Percentiles rank a stretch among this genome's conserved stretches.
phyloP scores from a whole-genome alignment of 2,113 vertebrate genomes.

The Scophthalmus maximus region DNA sequence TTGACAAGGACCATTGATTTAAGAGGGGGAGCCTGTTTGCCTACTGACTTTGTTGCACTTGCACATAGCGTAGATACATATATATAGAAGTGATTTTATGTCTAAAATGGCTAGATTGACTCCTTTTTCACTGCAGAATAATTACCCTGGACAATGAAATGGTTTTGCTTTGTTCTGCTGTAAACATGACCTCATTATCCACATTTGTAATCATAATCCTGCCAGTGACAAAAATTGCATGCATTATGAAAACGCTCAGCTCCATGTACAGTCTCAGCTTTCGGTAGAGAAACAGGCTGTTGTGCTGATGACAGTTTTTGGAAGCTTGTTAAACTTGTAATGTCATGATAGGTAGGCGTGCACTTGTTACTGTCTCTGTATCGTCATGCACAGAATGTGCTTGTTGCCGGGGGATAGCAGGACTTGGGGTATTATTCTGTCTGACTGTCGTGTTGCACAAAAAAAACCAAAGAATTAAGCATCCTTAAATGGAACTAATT shows the following conservation, averaged over 20 bases:
- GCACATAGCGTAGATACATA: not conserved
- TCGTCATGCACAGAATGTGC: slow-evolving; percentile 26
- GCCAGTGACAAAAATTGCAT: not conserved
- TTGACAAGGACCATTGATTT: slow-evolving; percentile 41
- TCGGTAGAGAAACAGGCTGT: slow-evolving; percentile 5
- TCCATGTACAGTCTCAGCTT: not conserved
- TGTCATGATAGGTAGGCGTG: slow-evolving; percentile 37
- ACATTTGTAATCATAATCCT: not conserved
- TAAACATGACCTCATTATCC: not conserved
- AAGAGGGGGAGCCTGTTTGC: not conserved
- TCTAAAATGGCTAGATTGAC: not conserved
- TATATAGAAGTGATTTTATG: not conserved
- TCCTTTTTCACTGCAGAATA: not conserved
- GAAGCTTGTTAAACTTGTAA: slow-evolving; percentile 46
- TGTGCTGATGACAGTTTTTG: slow-evolving; percentile 45
- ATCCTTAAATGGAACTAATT: slow-evolving; percentile 45
- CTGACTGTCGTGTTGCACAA: slow-evolving; percentile 48
- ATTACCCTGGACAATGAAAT: not conserved
- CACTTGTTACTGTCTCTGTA: slow-evolving; percentile 43
- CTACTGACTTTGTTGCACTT: not conserved
- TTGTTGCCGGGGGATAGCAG: slow-evolving; percentile 31
- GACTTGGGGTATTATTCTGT: slow-evolving; percentile 44
- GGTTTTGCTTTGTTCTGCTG: not conserved
- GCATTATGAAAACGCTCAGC: slow-evolving; percentile 3
- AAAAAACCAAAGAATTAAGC: slow-evolving; percentile 42